Evolutionary conservation across 2,797 vertebrate species (phyloP).

Genomic region (Melanotaenia trifasciata): DNA sequence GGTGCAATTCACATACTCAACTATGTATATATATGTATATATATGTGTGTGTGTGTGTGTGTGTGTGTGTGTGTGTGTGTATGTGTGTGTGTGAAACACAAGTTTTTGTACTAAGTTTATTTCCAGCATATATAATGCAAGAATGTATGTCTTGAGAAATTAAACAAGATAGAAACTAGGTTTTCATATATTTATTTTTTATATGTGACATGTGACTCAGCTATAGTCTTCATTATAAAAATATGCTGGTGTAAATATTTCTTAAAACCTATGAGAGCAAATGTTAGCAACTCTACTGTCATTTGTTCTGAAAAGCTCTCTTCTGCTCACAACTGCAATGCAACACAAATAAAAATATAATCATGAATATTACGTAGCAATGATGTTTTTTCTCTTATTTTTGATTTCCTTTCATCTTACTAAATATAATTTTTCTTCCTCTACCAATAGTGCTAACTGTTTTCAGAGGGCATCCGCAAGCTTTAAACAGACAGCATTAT

Average conservation of each 20-base stretch:
- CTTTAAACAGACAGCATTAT: slow-evolving; percentile 47
- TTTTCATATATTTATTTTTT: too few species aligned
- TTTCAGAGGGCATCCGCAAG: not conserved
- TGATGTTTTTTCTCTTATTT: not conserved
- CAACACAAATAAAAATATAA: not conserved
- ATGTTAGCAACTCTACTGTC: not conserved
- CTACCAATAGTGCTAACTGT: not conserved
- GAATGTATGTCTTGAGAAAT: too few species aligned
- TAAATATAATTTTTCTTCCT: not conserved
- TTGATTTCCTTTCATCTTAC: not conserved
- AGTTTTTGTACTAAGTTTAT: too few species aligned
- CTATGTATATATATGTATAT: too few species aligned
- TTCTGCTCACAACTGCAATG: not conserved
- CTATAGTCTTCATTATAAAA: not conserved
- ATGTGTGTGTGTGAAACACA: too few species aligned
- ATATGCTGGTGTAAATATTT: not conserved
- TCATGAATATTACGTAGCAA: not conserved
- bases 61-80: too few species aligned
- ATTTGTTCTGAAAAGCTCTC: not conserved
- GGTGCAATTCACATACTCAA: too few species aligned
- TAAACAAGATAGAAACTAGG: too few species aligned
- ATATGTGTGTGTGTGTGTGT: too few species aligned
- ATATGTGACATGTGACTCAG: not conserved
- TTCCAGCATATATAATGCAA: too few species aligned
- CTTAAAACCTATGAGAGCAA: not conserved